These are phyloP conservation scores for Bucco capensis DNA, from an alignment of 2,113 vertebrate species.

Conservation along the genomic window DNA sequence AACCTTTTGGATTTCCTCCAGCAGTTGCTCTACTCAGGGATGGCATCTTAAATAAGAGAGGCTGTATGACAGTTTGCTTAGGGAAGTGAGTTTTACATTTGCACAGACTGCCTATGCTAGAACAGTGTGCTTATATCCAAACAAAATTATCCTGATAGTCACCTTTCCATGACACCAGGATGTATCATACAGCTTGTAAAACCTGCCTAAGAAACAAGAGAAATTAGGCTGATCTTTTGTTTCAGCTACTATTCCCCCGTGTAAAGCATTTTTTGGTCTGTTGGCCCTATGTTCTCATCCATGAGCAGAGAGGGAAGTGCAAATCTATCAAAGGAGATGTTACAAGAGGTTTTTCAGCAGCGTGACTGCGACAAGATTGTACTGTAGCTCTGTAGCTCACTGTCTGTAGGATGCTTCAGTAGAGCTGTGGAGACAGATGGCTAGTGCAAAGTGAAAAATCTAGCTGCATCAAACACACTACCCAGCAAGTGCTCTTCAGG, in stretches of 20 bases:
- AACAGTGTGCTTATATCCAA: not conserved
- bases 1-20: constrained; percentile 6
- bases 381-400: not conserved
- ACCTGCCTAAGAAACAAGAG: not conserved
- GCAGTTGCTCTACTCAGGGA: not conserved
- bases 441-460: constrained; percentile 30
- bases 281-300: not conserved
- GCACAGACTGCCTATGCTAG: not conserved
- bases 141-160: not conserved
- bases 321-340: not conserved
- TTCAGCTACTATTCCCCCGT: not conserved
- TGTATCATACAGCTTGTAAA: not conserved
- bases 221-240: not conserved
- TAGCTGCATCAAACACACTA: not conserved
- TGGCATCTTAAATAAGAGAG: not conserved
- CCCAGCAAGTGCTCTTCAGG: not conserved
- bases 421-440: constrained; percentile 35
- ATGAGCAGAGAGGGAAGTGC: not conserved
- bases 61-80: not conserved
- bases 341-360: not conserved
- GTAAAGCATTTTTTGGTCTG: not conserved
- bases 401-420: not conserved
- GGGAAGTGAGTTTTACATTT: not conserved
- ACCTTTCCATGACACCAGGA: not conserved
- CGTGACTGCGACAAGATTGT: not conserved